Evolutionary conservation across 2,113 vertebrate genomes (phyloP).

Genomic region (Ceyx cyanopectus): DNA sequence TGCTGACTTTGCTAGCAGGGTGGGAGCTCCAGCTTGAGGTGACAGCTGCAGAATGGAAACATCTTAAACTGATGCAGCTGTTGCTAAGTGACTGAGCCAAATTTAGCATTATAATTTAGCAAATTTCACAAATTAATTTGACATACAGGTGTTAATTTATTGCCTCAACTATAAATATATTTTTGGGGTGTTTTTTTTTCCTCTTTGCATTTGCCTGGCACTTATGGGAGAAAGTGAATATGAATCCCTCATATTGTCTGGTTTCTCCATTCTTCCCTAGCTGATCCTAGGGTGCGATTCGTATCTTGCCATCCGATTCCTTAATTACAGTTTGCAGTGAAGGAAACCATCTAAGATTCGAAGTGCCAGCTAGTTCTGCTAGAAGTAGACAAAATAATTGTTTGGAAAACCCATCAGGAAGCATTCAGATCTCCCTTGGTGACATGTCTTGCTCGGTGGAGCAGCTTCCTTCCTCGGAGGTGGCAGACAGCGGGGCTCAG

Average conservation of each 20-base stretch:
- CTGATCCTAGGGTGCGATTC: too few relatives aligned
- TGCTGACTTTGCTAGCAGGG: background rate
- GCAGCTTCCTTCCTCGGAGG: too few relatives aligned
- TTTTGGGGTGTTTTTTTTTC: background rate
- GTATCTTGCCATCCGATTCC: too few relatives aligned
- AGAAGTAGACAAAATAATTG: too few relatives aligned
- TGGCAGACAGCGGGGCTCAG: too few relatives aligned
- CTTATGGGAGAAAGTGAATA: background rate
- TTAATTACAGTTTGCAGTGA: too few relatives aligned
- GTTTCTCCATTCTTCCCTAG: too few relatives aligned
- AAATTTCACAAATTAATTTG: constrained; percentile 4
- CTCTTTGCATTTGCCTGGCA: background rate
- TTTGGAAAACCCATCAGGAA: too few relatives aligned
- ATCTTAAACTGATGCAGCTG: constrained; percentile 37
- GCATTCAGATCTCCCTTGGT: too few relatives aligned
- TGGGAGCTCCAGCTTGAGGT: background rate
- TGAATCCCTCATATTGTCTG: background rate
- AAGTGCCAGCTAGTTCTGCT: too few relatives aligned
- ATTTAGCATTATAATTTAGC: constrained; percentile 34
- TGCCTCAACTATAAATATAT: background rate
- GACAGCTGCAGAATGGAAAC: background rate
- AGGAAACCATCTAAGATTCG: too few relatives aligned
- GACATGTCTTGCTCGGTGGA: too few relatives aligned
- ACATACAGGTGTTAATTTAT: constrained; percentile 16
- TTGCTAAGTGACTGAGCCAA: constrained; percentile 53